These are phyloP conservation scores for Caenorhabditis virilis DNA, from an alignment of 2,888 invertebrate genomes.

Conservation along the genomic window DNA sequence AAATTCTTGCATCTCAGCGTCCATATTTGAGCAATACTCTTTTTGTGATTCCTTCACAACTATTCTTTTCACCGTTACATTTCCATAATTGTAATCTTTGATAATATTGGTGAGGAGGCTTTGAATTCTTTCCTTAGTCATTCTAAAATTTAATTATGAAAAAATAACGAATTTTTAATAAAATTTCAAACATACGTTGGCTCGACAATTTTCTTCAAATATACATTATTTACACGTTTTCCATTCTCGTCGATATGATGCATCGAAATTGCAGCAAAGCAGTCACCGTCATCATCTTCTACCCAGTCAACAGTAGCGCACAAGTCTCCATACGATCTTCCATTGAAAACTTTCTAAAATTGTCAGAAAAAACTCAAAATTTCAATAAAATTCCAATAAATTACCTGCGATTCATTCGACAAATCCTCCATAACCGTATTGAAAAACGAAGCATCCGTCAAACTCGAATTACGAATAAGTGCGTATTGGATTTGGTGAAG, in stretches of 20 bases:
- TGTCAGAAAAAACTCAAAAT: not conserved
- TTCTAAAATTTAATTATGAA: not conserved
- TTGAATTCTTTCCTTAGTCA: not conserved
- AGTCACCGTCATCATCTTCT: not conserved
- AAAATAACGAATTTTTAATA: not conserved
- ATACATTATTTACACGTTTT: not conserved
- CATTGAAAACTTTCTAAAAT: not conserved
- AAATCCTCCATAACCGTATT: not conserved
- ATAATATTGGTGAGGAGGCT: too few species aligned
- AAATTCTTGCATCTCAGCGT: too few species aligned
- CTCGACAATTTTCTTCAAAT: not conserved
- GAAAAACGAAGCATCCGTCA: not conserved
- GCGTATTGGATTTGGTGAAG: not conserved
- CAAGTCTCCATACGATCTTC: not conserved
- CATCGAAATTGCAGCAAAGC: not conserved
- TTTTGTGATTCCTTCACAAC: too few species aligned
- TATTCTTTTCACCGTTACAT: too few species aligned
- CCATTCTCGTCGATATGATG: slow-evolving; percentile 2
- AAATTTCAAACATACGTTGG: not conserved
- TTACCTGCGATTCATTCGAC: not conserved
- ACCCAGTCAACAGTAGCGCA: not conserved
- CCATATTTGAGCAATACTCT: too few species aligned
- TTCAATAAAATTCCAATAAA: not conserved
- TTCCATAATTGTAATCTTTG: too few species aligned
- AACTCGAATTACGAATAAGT: not conserved